A percentile compares a stretch with the other conserved stretches of the same genome.
These are phyloP conservation scores for Atherinosoma microstoma DNA, from an alignment of 2,797 vertebrate species.

Conservation along the genomic window DNA sequence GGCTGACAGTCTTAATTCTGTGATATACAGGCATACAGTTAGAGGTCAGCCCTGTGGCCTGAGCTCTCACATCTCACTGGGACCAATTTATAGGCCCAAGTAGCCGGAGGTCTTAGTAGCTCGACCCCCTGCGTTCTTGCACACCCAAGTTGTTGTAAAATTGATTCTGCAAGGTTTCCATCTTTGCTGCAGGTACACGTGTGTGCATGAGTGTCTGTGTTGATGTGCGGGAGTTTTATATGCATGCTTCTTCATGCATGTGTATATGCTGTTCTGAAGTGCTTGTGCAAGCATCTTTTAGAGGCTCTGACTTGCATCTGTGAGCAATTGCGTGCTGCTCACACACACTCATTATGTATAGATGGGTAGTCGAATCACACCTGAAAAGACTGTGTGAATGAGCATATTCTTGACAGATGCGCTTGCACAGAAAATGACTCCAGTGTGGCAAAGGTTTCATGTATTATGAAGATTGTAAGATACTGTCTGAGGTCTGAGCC, in stretches of 20 bases:
- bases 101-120: slow-evolving; percentile 41
- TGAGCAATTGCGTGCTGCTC: slow-evolving; percentile 41
- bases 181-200: slow-evolving; percentile 14
- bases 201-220: background rate
- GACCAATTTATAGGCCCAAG: slow-evolving; percentile 79
- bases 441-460: slow-evolving; percentile 19
- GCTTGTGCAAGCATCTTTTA: slow-evolving; percentile 48
- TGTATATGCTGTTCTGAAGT: slow-evolving; percentile 28
- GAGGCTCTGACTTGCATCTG: slow-evolving; percentile 21
- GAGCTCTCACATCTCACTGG: slow-evolving; percentile 67
- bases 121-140: slow-evolving; percentile 3
- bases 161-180: slow-evolving; percentile 9
- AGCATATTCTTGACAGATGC: slow-evolving; percentile 42
- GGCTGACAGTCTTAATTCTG: slow-evolving; percentile 60
- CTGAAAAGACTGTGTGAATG: slow-evolving; percentile 22
- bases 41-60: slow-evolving; percentile 54
- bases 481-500: slow-evolving; percentile 27
- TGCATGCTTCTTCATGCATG: slow-evolving; percentile 33
- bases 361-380: slow-evolving; percentile 29
- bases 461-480: slow-evolving; percentile 32
- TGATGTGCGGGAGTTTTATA: background rate
- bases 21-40: slow-evolving; percentile 40
- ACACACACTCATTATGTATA: slow-evolving; percentile 37
- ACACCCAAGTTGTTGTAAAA: slow-evolving; percentile 14
- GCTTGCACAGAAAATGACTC: slow-evolving; percentile 45